Conservation (phyloP, 2,888 invertebrate species). For the Adineta ricciae region DNA sequence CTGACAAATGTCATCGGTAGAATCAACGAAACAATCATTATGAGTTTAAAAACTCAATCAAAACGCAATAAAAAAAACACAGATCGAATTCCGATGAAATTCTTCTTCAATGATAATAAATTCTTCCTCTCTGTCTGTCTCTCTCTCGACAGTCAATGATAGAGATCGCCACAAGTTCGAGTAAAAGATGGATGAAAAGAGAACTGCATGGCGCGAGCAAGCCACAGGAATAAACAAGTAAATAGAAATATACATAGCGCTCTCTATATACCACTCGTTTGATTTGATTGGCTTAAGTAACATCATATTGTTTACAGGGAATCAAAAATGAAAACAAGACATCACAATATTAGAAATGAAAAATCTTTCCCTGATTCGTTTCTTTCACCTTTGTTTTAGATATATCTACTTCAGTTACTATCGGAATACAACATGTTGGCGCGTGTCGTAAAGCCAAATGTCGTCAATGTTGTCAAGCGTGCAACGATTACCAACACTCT, state of each 20-base stretch:
- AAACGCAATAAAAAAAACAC: neutral
- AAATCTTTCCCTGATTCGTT: neutral
- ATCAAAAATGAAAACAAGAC: neutral
- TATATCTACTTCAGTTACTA: neutral
- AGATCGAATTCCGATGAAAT: neutral
- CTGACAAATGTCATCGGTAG: neutral
- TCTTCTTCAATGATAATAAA: neutral
- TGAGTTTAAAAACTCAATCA: neutral
- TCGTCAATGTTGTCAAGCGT: neutral
- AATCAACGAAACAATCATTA: neutral
- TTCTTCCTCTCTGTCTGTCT: no score
- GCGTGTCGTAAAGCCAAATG: neutral
- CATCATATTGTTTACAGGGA: neutral
- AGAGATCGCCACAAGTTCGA: neutral
- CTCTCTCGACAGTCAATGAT: neutral
- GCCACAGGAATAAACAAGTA: neutral
- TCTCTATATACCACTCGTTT: neutral
- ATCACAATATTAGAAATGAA: neutral
- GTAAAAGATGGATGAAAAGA: neutral
- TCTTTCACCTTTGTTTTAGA: neutral
- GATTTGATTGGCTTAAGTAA: neutral
- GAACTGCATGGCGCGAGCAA: no score
- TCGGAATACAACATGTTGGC: neutral
- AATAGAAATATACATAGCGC: neutral
- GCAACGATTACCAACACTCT: neutral